Base-by-base conservation (phyloP, 2,113 vertebrate species). In the Coreoperca whiteheadi region DNA sequence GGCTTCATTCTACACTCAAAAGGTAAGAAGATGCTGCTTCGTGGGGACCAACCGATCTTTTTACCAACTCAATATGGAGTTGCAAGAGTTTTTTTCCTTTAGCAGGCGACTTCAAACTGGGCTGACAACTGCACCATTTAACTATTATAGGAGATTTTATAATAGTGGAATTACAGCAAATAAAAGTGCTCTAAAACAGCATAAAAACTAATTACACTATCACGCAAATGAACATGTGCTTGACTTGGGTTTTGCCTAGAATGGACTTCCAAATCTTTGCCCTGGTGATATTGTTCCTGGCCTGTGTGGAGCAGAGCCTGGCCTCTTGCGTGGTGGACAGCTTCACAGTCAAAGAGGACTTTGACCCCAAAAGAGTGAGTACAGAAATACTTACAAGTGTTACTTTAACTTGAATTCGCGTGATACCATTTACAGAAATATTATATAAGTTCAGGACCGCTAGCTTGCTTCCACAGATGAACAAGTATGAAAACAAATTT, bases 301-400 rank as follows among this genome's bases (percentile, higher is more conserved):
- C 94, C 66, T 92, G 90, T 54, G 66, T 96, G 83, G 94, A 96
- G 83, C 89, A 93, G 3, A 93, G 93, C 79, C 91, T 93, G 77
- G 96, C 96, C 51, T 92, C 95, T 73, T 97, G 97, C 71, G 91
- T 95, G 61, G 97, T 97, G 82, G 96, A 97, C 59, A 96, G 95
- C 79, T 96, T 97, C 73, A 89, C 91, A 15, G 96, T 97, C 89
- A 97, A 97, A 87, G 88, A 95, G 21, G 94, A 97, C 85, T 97
- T 97, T 87, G 96, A 97, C 76, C 94, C 94, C 8, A 93, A 95
- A 88, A 95, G 95, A 92, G 97, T 97, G 92, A 95, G 91, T 94
- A 59, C 5, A 28, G 11, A 53, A 30, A 50, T 2, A 34, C 15
- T 51, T 21, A 8, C 16, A 37, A 28, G 39, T 8, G 46, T 48